Conservation (phyloP, 2,888 invertebrate species). For the Leptopilina myrica region DNA sequence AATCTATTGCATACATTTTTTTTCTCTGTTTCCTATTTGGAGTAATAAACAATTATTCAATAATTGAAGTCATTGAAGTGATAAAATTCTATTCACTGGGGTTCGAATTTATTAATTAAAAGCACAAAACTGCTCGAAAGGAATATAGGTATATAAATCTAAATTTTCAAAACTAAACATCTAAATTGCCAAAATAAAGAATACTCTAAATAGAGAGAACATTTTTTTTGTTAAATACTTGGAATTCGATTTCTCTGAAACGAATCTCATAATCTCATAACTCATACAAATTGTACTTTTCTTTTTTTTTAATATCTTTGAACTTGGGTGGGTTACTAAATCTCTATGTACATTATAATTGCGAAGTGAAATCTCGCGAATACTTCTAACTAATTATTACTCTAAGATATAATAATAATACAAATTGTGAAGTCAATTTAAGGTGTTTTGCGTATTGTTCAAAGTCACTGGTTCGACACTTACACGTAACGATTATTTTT, state of each 20-base stretch:
- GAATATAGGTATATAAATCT: conserved; percentile 6
- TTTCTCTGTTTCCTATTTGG: too few relatives aligned
- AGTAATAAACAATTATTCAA: not conserved
- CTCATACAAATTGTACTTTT: conserved; percentile 41
- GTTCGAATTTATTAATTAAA: not conserved
- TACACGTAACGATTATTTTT: not conserved
- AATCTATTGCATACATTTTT: too few relatives aligned
- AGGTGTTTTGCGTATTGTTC: not conserved
- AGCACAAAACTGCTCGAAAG: not conserved
- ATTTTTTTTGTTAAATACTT: conserved; percentile 11
- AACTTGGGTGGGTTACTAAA: conserved; percentile 16
- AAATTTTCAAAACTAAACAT: not conserved
- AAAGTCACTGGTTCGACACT: conserved; percentile 15
- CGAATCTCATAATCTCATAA: conserved; percentile 41
- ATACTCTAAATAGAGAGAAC: conserved; percentile 28
- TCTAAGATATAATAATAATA: conserved; percentile 20
- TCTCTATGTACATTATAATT: conserved; percentile 24
- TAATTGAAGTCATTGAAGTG: not conserved
- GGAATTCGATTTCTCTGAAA: conserved; percentile 4
- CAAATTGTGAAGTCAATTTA: conserved; percentile 3
- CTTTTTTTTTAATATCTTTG: conserved; percentile 7
- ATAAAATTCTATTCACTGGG: conserved; percentile 13
- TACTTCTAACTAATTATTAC: conserved; percentile 18
- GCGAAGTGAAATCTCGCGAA: conserved; percentile 21
- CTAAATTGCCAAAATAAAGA: not conserved